Base-by-base conservation (phyloP, 1,140 invertebrate genomes). In the Monochamus saltuarius region DNA sequence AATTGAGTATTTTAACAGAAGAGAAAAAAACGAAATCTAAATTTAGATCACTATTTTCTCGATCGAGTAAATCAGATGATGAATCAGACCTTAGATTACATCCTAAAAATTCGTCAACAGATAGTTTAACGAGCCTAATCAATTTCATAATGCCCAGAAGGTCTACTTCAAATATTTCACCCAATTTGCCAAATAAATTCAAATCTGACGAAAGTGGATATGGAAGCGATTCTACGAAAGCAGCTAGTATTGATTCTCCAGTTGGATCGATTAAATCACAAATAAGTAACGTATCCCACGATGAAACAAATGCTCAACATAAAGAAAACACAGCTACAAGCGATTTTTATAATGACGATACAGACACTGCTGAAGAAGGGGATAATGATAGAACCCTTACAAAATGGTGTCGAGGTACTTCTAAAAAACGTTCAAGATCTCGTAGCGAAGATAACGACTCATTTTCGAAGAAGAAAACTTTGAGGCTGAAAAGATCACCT, bases 181-280 rank as follows among this genome's bases (percentile, higher is more conserved):
- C 37, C 40, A 67, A 52, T 59, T 59, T 52, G 40, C 63, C 35
- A 45, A 51, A 17, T 11, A 61, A 65, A 61, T 52, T 66, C 16
- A 72, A 73, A 52, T 69, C 62, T 2, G 85, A 87, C 62, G 85
- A 87, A 64, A 85, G 84, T 56, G 85, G 85, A 7, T 87, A 87
- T 66, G 84, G 86, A 55, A 85, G 83, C 17, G 85, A 87, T 65
- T 84, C 84, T 7, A 85, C 83, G 0, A 75, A 83, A 65, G 77
- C 80, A 0, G 78, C 80, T 0, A 82, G 81, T 10, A 77, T 80
- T 7, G 82, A 85, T 64, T 84, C 83, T 1, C 83, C 82, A 0
- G 65, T 69, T 61, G 70, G 56, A 61, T 63, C 59, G 29, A 62
- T 66, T 35, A 64, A 68, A 59, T 64, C 71, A 46, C 45, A 57